Evolutionary conservation across 2,113 vertebrate genomes (phyloP).

Genomic region (Castor canadensis): DNA sequence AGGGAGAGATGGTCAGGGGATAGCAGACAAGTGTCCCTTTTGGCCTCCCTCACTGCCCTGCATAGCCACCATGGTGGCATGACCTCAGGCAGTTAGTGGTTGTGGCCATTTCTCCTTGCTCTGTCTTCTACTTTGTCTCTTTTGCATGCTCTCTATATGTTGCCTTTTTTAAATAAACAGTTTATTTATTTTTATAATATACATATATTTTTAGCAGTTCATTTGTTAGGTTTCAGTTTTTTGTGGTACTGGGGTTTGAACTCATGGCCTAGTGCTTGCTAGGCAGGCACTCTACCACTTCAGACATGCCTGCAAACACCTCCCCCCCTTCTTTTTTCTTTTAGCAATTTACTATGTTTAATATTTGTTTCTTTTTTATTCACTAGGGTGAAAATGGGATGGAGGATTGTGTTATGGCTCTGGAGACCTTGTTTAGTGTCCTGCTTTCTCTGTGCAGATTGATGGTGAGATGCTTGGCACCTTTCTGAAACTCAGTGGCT

Average conservation of each 20-base stretch:
- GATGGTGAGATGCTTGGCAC: slow-evolving; percentile 83
- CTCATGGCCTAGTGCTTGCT: too few species aligned
- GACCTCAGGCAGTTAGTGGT: background rate
- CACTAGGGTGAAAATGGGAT: slow-evolving; percentile 93
- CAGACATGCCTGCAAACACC: too few species aligned
- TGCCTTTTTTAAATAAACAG: background rate
- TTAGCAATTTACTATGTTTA: too few species aligned
- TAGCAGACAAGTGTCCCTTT: background rate
- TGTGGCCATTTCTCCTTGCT: background rate
- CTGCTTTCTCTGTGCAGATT: too few species aligned
- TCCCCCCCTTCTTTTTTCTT: too few species aligned
- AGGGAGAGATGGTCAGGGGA: too few species aligned
- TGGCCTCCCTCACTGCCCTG: background rate
- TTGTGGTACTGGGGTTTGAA: too few species aligned
- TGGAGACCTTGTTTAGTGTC: slow-evolving; percentile 97
- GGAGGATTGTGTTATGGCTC: slow-evolving; percentile 93
- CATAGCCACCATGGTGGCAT: background rate
- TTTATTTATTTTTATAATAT: background rate
- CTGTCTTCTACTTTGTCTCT: accelerated
- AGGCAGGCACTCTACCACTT: too few species aligned
- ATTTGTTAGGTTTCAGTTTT: too few species aligned
- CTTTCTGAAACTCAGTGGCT: background rate
- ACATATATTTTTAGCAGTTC: background rate
- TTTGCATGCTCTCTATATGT: background rate
- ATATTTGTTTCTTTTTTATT: background rate